Conservation (phyloP, 2,113 vertebrate species). For the Thymallus thymallus region DNA sequence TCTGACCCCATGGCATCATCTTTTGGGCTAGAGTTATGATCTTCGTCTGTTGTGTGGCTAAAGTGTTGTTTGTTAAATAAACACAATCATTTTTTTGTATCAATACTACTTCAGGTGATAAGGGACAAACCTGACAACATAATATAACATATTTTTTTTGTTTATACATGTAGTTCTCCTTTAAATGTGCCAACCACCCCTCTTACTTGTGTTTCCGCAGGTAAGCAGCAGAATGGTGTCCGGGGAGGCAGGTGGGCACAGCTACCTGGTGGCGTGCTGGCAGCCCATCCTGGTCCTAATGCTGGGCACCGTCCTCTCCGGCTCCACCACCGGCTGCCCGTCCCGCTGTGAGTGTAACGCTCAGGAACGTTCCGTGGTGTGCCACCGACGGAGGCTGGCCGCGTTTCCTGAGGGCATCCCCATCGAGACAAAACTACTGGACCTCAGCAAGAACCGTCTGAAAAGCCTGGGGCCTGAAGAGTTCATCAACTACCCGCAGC, state of each 20-base stretch:
- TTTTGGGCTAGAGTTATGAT: no score
- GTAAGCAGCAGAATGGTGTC: slow-evolving; percentile 93
- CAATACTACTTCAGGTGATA: no score
- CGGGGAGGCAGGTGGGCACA: slow-evolving; percentile 86
- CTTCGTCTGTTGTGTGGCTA: no score
- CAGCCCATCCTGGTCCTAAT: slow-evolving; percentile 97
- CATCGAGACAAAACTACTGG: slow-evolving; percentile 88
- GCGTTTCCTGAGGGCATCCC: slow-evolving; percentile 93
- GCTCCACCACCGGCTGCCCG: slow-evolving; percentile 92
- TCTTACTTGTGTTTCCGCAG: slow-evolving; percentile 73
- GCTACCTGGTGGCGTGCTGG: slow-evolving; percentile 96
- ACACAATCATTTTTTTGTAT: no score
- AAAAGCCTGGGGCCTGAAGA: slow-evolving; percentile 92
- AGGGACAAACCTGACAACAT: background rate
- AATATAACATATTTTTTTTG: no score
- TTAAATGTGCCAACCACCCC: background rate
- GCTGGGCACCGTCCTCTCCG: slow-evolving; percentile 92
- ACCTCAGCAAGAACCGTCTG: slow-evolving; percentile 96
- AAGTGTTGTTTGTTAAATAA: no score
- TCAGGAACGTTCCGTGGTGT: slow-evolving; percentile 93
- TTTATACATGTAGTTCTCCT: no score
- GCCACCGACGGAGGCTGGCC: slow-evolving; percentile 88
- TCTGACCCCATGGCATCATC: no score
- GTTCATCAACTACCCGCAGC: slow-evolving; percentile 90
- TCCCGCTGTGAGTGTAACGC: slow-evolving; percentile 94